Base-by-base conservation (phyloP, 2,888 invertebrate species). In the Campaea margaritaria region DNA sequence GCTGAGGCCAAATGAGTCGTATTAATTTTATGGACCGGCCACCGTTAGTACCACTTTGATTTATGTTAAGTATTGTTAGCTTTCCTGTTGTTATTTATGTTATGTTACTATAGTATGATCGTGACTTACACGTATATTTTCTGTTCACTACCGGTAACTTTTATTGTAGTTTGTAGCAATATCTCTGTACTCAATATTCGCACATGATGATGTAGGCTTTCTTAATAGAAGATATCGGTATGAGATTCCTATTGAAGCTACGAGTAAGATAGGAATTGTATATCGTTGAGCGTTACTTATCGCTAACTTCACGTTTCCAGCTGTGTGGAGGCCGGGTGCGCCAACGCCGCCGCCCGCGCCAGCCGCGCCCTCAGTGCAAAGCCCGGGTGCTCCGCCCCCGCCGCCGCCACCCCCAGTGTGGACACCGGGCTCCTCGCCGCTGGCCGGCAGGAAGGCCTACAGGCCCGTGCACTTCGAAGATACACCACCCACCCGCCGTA, bases 381-480 rank as follows among this genome's bases (percentile, higher is more conserved):
- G 90, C 79, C 91, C 91, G 67, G 89, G 87, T 78, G 91, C 81
- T 45, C 91, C 92, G 64, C 91, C 93, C 62, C 93, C 91, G 72
- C 93, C 94, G 66, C 94, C 95, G 52, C 93, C 95, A 57, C 94
- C 94, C 46, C 95, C 96, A 15, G 93, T 97, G 70, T 97, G 97
- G 97, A 95, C 95, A 28, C 97, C 97, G 11, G 94, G 94, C 65
- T 93, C 96, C 36, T 96, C 96, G 76, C 97, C 97, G 41, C 93
- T 93, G 52, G 88, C 94, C 28, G 95, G 95, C 69, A 93, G 96
- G 71, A 97, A 96, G 86, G 94, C 95, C 82, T 97, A 97, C 91
- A 94, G 96, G 64, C 96, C 97, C 5, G 96, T 97, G 47, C 95
- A 93, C 75, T 87, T 90, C 75, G 91, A 91, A 62, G 91, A 91